These are phyloP conservation scores for Propithecus perrieri DNA, from an alignment of 2,797 vertebrate species.

Conservation along the genomic window DNA sequence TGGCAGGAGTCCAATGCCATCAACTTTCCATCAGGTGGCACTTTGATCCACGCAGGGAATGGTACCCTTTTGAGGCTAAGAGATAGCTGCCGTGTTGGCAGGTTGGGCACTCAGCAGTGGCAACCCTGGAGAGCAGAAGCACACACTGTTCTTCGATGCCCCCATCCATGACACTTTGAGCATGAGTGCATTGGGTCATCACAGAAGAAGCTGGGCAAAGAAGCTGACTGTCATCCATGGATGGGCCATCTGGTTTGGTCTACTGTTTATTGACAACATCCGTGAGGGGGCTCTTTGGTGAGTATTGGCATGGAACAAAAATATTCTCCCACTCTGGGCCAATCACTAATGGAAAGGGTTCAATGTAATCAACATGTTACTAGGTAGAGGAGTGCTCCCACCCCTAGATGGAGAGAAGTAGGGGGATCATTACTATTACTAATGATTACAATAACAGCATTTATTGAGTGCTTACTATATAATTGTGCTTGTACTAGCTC, in stretches of 20 bases:
- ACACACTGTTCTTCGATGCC: not conserved
- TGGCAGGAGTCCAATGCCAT: not conserved
- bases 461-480: not conserved
- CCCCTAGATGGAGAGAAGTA: not conserved
- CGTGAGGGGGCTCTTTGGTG: not conserved
- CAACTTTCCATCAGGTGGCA: not conserved
- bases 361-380: not conserved
- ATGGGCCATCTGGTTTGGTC: not conserved
- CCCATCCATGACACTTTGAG: not conserved
- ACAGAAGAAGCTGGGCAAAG: not conserved
- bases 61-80: not conserved
- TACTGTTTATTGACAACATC: not conserved
- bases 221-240: not conserved
- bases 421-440: not conserved
- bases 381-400: not conserved
- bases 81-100: not conserved
- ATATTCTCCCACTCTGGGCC: not conserved
- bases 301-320: not conserved
- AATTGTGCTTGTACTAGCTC: not conserved
- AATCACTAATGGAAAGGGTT: not conserved
- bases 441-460: not conserved
- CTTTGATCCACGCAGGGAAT: not conserved
- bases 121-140: not conserved
- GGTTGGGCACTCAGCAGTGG: not conserved
- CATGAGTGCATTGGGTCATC: not conserved